Evolutionary conservation across 2,888 invertebrate genomes (phyloP).

Genomic region (Lottia scabra): DNA sequence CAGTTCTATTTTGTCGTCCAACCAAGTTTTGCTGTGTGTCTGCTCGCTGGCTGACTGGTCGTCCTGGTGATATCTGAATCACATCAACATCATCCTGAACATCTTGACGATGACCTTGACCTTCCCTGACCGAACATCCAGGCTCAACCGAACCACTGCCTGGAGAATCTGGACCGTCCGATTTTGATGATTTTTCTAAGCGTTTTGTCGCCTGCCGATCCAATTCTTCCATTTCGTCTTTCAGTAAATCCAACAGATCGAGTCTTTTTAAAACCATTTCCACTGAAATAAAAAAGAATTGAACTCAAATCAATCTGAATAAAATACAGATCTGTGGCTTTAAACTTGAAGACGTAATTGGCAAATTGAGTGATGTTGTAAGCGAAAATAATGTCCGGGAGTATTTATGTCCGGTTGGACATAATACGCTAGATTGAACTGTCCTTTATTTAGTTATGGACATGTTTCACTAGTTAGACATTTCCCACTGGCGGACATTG

Average conservation of each 20-base stretch:
- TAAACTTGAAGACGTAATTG: too few species aligned
- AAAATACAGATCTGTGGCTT: too few species aligned
- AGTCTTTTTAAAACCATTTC: slow-evolving; percentile 57
- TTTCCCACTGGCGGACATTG: too few species aligned
- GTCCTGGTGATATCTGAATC: neutral
- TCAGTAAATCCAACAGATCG: slow-evolving; percentile 50
- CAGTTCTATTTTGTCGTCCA: neutral
- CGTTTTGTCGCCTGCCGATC: slow-evolving; percentile 1
- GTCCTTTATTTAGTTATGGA: too few species aligned
- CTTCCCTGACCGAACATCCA: slow-evolving; percentile 1
- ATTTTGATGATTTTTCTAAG: neutral
- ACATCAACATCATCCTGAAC: neutral
- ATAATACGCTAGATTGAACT: too few species aligned
- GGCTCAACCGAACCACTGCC: neutral
- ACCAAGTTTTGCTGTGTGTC: neutral
- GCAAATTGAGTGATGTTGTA: too few species aligned
- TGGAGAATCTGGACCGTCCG: neutral
- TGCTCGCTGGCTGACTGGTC: neutral
- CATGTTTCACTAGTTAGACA: too few species aligned
- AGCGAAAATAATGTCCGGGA: too few species aligned
- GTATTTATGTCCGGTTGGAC: too few species aligned
- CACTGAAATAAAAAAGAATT: slow-evolving; percentile 40
- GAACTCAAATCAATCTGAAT: too few species aligned
- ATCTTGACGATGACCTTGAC: neutral
- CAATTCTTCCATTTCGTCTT: slow-evolving; percentile 34